These are phyloP conservation scores for Brachyalestes nurse DNA, from an alignment of 2,797 vertebrate species.

Conservation along the genomic window DNA sequence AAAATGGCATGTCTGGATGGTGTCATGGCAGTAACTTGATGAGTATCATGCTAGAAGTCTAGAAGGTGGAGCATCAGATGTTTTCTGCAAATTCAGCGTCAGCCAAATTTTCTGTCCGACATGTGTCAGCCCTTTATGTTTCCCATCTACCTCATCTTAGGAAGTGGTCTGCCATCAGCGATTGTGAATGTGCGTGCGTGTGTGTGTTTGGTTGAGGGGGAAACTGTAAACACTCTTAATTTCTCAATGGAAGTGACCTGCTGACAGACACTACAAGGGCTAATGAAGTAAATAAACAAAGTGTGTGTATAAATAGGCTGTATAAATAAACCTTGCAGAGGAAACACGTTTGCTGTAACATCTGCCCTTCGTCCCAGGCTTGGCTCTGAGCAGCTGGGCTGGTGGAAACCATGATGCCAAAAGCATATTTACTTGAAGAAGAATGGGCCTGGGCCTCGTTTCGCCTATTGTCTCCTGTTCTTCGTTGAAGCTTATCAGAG, in stretches of 20 bases:
- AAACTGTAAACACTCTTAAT: conserved; percentile 59
- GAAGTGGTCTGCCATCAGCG: conserved; percentile 38
- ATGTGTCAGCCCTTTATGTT: conserved; percentile 30
- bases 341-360: conserved; percentile 47
- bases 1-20: no score
- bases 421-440: conserved; percentile 34
- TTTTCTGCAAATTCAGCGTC: not conserved
- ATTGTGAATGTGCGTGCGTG: conserved; percentile 37
- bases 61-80: not conserved
- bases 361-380: conserved; percentile 53
- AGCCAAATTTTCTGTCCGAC: conserved; percentile 39
- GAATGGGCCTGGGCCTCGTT: conserved; percentile 22
- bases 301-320: conserved; percentile 54
- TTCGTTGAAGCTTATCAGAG: conserved; percentile 7
- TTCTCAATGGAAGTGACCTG: conserved; percentile 61
- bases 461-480: conserved; percentile 29
- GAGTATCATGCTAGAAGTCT: not conserved
- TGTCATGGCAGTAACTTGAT: not conserved
- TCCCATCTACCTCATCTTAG: conserved; percentile 32
- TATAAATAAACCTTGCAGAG: conserved; percentile 57
- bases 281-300: conserved; percentile 63
- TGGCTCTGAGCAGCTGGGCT: conserved; percentile 40
- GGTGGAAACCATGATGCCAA: conserved; percentile 41
- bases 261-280: conserved; percentile 54
- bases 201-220: conserved; percentile 41